Evolutionary conservation across 2,797 vertebrate species (phyloP).

Genomic region (Manis crassicaudata): DNA sequence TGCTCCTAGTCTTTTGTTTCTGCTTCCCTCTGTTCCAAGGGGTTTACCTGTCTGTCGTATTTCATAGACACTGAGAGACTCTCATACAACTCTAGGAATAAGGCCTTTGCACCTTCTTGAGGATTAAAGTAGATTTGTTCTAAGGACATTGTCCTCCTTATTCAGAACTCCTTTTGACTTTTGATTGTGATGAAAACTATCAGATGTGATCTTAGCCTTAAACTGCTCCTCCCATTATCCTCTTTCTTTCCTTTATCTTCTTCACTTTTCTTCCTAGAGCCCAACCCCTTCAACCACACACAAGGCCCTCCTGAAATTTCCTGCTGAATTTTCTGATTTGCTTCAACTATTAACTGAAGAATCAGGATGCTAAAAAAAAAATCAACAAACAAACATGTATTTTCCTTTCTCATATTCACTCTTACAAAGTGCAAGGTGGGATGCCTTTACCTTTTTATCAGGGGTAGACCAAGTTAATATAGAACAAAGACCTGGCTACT

Average conservation of each 20-base stretch:
- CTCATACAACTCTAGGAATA: not conserved
- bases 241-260: not conserved
- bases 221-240: not conserved
- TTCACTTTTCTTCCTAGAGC: not conserved
- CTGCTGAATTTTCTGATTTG: not conserved
- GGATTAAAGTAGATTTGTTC: not conserved
- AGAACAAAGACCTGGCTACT: not conserved
- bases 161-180: constrained; percentile 25
- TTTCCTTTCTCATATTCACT: constrained; percentile 17
- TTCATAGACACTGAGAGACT: not conserved
- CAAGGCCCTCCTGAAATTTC: not conserved
- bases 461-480: not conserved
- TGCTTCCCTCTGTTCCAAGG: not conserved
- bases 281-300: not conserved
- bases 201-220: not conserved
- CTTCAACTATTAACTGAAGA: not conserved
- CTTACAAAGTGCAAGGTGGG: not conserved
- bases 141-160: not conserved
- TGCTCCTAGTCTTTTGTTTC: not conserved
- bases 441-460: not conserved
- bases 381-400: not conserved
- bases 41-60: not conserved
- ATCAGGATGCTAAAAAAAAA: not conserved
- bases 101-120: not conserved
- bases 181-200: not conserved